These are phyloP conservation scores for Mesochorus sp. DNA, from an alignment of 2,888 invertebrate genomes.

Conservation along the genomic window DNA sequence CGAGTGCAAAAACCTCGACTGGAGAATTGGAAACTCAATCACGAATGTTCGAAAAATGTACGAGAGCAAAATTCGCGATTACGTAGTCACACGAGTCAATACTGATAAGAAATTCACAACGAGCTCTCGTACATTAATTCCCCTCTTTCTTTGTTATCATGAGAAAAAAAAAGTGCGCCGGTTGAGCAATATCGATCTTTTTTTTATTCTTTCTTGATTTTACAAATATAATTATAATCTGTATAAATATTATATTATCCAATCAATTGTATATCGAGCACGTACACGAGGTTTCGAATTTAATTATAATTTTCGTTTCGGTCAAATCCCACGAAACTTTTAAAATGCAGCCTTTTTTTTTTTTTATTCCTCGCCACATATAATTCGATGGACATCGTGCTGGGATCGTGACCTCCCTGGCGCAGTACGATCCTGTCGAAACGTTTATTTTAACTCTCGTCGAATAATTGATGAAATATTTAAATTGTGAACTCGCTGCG, in stretches of 20 bases:
- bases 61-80: slow-evolving; percentile 53
- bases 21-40: not conserved
- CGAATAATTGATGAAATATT: slow-evolving; percentile 8
- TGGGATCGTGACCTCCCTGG: slow-evolving; percentile 36
- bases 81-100: slow-evolving; percentile 63
- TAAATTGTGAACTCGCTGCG: not conserved
- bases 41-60: slow-evolving; percentile 14
- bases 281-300: too few relatives aligned
- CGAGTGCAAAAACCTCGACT: not conserved
- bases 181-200: slow-evolving; percentile 3
- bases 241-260: too few relatives aligned
- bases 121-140: not conserved
- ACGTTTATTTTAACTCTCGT: not conserved
- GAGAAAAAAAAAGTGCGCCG: not conserved
- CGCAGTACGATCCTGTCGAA: not conserved
- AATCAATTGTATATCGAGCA: not conserved
- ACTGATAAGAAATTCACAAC: slow-evolving; percentile 64
- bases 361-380: too few relatives aligned
- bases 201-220: not conserved
- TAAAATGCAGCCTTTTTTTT: not conserved
- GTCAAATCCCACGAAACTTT: not conserved
- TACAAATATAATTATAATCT: not conserved
- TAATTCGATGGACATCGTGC: not conserved
- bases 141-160: not conserved
- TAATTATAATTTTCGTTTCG: slow-evolving; percentile 15